These are phyloP conservation scores for Glossophaga mutica DNA, from an alignment of 2,797 vertebrate species.

Conservation along the genomic window DNA sequence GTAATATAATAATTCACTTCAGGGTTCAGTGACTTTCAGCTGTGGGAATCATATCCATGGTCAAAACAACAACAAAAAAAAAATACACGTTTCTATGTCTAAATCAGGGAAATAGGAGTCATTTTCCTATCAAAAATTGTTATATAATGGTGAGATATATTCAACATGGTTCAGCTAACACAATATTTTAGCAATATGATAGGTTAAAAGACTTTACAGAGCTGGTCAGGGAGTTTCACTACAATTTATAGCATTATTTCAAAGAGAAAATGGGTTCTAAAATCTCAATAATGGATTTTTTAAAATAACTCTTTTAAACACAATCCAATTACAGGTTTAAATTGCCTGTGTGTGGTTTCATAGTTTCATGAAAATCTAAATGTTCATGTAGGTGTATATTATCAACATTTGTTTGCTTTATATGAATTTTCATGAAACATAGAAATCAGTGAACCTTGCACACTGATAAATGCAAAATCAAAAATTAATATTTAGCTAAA, in stretches of 20 bases:
- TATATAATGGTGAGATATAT: background rate
- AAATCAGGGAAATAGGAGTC: background rate
- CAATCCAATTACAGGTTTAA: slow-evolving; percentile 48
- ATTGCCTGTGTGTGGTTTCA: slow-evolving; percentile 2
- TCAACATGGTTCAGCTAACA: background rate
- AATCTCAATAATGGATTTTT: slow-evolving; percentile 53
- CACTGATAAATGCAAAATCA: background rate
- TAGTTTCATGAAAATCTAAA: slow-evolving; percentile 47
- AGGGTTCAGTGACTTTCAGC: background rate
- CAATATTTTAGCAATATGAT: background rate
- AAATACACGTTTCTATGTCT: background rate
- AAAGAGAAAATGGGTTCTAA: slow-evolving; percentile 58
- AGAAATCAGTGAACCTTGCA: background rate
- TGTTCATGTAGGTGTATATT: background rate
- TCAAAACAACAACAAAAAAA: background rate
- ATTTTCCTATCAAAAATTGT: slow-evolving; percentile 22
- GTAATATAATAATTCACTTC: background rate
- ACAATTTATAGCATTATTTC: slow-evolving; percentile 55
- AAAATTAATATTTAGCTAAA: background rate
- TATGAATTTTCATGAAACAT: background rate
- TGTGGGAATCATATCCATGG: background rate
- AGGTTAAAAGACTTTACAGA: slow-evolving; percentile 36
- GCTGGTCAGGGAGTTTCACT: background rate
- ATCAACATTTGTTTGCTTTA: background rate
- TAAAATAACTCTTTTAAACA: slow-evolving; percentile 62